A percentile compares a stretch with the other conserved stretches of the same genome.
Conservation (phyloP, 1,140 invertebrate genomes). For the Chionoecetes opilio region DNA sequence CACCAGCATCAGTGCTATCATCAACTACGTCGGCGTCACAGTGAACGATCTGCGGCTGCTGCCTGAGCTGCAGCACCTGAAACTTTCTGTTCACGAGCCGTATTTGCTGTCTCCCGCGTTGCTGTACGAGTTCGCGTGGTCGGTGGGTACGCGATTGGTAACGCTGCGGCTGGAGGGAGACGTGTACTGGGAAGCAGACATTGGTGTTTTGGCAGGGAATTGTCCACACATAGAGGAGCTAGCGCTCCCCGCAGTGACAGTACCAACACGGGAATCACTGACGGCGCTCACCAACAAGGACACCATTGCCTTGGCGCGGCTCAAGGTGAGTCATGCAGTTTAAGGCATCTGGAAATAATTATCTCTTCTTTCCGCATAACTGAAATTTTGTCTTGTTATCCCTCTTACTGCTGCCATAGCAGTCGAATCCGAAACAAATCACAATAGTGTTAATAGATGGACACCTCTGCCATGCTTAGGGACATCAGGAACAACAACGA, state of each 20-base stretch:
- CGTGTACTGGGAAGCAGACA: slow-evolving; percentile 80
- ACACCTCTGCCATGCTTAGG: no score
- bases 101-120: slow-evolving; percentile 72
- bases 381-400: no score
- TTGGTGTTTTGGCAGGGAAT: slow-evolving; percentile 73
- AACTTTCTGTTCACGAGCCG: slow-evolving; percentile 77
- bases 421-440: no score
- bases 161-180: slow-evolving; percentile 77
- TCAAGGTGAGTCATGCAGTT: slow-evolving; percentile 59
- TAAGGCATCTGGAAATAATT: neutral
- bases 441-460: no score
- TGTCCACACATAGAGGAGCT: slow-evolving; percentile 77
- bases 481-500: no score
- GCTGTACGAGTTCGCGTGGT: slow-evolving; percentile 78
- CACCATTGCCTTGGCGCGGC: slow-evolving; percentile 61
- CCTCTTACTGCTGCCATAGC: no score
- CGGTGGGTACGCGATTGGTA: slow-evolving; percentile 69
- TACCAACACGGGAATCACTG: slow-evolving; percentile 76
- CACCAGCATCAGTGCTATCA: slow-evolving; percentile 70
- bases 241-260: slow-evolving; percentile 76
- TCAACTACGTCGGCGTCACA: slow-evolving; percentile 75
- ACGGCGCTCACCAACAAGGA: slow-evolving; percentile 66
- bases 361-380: no score
- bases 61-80: slow-evolving; percentile 65
- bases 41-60: slow-evolving; percentile 79